phyloP scores from a whole-genome alignment of 2,113 vertebrate genomes.

The Erinaceus europaeus region DNA sequence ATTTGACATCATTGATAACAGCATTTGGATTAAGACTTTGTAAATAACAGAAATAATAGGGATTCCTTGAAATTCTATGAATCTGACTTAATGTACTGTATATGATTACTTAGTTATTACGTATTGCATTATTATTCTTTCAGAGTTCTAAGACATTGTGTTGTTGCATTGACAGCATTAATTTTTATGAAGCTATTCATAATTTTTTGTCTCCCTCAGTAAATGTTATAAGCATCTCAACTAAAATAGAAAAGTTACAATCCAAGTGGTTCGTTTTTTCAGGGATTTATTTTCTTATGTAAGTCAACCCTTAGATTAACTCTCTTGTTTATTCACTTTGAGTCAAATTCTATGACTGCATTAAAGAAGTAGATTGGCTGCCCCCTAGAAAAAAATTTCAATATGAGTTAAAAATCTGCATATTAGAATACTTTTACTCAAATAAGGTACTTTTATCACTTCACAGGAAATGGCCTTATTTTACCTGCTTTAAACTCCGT shows the following conservation, averaged over 20 bases:
- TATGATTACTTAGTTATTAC: background rate
- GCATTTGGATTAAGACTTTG: background rate
- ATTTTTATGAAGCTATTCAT: background rate
- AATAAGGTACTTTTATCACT: background rate
- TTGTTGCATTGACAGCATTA: background rate
- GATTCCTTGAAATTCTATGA: background rate
- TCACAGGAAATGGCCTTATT: conserved; percentile 83
- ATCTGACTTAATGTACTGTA: background rate
- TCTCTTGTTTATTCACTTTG: background rate
- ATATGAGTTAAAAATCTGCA: background rate
- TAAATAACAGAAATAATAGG: background rate
- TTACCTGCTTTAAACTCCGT: conserved; percentile 82
- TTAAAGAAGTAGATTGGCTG: background rate
- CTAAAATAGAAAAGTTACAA: background rate
- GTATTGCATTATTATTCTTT: background rate
- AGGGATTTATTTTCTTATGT: background rate
- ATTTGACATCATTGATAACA: background rate
- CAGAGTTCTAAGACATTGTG: background rate
- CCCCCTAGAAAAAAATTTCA: no score
- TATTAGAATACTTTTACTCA: background rate
- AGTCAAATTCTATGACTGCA: background rate
- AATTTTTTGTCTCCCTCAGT: background rate
- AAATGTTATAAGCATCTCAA: background rate
- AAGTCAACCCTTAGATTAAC: background rate
- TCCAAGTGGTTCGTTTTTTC: background rate